Evolutionary conservation across 2,113 vertebrate species (phyloP), one percentile per base, ranked within the genome.

Genomic region (Fukomys damarensis): DNA sequence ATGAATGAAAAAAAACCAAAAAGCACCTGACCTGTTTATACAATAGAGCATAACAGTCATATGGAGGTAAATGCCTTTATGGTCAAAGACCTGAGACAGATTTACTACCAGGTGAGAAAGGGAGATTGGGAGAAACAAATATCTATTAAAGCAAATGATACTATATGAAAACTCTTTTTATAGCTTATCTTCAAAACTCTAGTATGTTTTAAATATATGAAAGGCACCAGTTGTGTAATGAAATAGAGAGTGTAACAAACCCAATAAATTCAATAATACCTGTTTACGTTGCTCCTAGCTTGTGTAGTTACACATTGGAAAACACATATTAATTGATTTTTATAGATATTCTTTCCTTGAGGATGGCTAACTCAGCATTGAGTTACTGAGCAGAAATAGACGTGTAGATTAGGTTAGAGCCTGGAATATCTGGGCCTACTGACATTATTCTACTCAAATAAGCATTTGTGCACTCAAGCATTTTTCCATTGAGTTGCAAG

Each of bases 221-320:
- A 98, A 96, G 83, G 8, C 56, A 82, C 49, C 72, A 24, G 95
- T 81, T 94, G 94, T 94, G 76, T 54, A 94, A 58, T 86, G 82
- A 96, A 98, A 97, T 58, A 89, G 58, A 97, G 79, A 98, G 80
- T 95, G 91, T 46, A 95, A 32, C 95, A 95, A 95, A 96, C 85
- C 85, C 65, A 96, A 16, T 97, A 97, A 97, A 54, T 94, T 93
- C 74, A 96, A 96, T 46, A 96, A 96, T 86, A 96, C 86, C 86
- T 49, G 0, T 89, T 90, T 58, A 89, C 93, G 94, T 97, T 97
- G 82, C 97, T 97, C 85, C 49, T 96, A 52, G n/a, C 20, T 52
- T 72, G 5, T 61, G 1, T 58, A 92, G 56, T 30, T 93, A 94
- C 63, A 93, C 43, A 59, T 56, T 76, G 68, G 84, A 92, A 63